Percentiles rank a stretch among this genome's conserved stretches.
Evolutionary conservation across 2,888 invertebrate species (phyloP).

Genomic region (Parnassius glacialis): DNA sequence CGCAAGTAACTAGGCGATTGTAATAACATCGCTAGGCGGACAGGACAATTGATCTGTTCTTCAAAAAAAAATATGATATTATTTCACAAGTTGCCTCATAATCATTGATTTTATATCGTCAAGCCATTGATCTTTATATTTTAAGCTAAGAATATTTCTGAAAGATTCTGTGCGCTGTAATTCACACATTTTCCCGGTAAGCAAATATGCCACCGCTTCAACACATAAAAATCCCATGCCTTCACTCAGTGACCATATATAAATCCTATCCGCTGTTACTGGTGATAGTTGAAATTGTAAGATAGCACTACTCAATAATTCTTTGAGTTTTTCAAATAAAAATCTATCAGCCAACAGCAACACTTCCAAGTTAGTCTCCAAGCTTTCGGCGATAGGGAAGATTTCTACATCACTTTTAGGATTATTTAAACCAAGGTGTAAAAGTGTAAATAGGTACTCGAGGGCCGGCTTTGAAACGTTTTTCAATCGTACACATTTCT

Average conservation of each 20-base stretch:
- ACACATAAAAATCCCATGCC: constrained; percentile 82
- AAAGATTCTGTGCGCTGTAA: constrained; percentile 68
- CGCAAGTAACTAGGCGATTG: background rate
- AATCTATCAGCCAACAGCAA: constrained; percentile 80
- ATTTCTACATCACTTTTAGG: constrained; percentile 55
- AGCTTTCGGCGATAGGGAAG: constrained; percentile 65
- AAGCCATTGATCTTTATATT: constrained; percentile 77
- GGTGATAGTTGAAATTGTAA: constrained; percentile 75
- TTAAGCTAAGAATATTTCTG: constrained; percentile 68
- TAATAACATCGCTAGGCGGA: background rate
- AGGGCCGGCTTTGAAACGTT: constrained; percentile 74
- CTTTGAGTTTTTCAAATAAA: constrained; percentile 77
- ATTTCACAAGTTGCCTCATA: constrained; percentile 62
- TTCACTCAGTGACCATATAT: constrained; percentile 82
- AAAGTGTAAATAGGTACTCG: constrained; percentile 75
- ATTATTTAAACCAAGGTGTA: constrained; percentile 68
- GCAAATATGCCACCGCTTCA: constrained; percentile 80
- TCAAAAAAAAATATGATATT: constrained; percentile 24
- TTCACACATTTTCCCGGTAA: constrained; percentile 75
- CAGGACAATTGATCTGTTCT: background rate
- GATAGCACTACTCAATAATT: constrained; percentile 73
- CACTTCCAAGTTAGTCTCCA: constrained; percentile 76
- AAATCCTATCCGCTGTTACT: constrained; percentile 77
- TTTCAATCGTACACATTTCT: constrained; percentile 76
- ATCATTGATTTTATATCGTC: constrained; percentile 78